Evolutionary conservation across 2,888 invertebrate genomes (phyloP), one percentile per base, ranked within the genome.

Genomic region (Anthophora plumipes): DNA sequence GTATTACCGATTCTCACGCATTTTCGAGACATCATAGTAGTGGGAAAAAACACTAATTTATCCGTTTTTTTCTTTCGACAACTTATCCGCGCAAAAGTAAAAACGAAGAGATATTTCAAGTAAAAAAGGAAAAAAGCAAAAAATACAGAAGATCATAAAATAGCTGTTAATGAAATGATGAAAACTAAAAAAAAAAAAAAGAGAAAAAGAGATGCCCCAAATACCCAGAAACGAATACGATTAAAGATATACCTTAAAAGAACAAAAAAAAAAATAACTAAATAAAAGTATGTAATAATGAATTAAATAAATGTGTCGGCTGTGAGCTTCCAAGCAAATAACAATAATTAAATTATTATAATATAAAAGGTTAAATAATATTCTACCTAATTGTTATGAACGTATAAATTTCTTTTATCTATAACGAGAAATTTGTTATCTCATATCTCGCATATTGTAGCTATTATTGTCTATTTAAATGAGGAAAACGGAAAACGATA

Each of bases 281-380:
- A 66, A 61, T 50, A 80, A 41, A 73, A 68, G 43, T 74, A 81
- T 78, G 67, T 80, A 82, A 82, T 84, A 86, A 84, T 85, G 83
- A 86, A 88, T 90, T 89, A 89, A 88, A 88, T 86, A 91, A 92
- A 93, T 91, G 92, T 92, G 92, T 92, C 92, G 93, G 93, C 93
- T 93, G 93, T 93, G 93, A 93, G 93, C 93, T 93, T 93, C 92
- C 92, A 93, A 92, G 93, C 93, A 92, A 93, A 92, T 92, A 93
- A 93, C 93, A 93, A 93, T 93, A 93, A 93, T 92, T 93, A 93
- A 93, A 92, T 93, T 92, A 93, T 92, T 92, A 92, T 92, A 91
- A 91, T 91, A 90, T 91, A 90, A 91, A 91, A 90, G 69, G 88
- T 92, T 91, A 91, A 91, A 91, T 91, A 89, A 91, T 91, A 90